phyloP scores from a whole-genome alignment of 2,797 vertebrate species.

The Pristis pectinata region DNA sequence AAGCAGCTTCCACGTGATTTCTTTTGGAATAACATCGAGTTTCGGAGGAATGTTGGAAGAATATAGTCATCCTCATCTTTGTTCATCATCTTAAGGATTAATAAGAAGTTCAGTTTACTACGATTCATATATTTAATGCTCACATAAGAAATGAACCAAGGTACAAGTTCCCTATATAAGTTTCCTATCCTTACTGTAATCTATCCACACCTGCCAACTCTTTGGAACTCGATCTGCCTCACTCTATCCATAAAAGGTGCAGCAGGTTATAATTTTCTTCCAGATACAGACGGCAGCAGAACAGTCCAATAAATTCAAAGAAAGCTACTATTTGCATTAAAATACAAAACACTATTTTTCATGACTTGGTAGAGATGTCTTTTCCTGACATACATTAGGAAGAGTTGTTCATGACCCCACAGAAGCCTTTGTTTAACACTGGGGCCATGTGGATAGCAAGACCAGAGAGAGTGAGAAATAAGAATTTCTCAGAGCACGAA shows the following conservation, averaged over 20 bases:
- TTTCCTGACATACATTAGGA: background rate
- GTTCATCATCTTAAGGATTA: constrained; percentile 13
- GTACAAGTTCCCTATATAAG: background rate
- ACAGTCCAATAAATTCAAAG: background rate
- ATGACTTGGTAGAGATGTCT: background rate
- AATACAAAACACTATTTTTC: background rate
- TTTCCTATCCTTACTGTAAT: background rate
- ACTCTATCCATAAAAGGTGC: background rate
- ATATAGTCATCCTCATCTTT: constrained; percentile 53
- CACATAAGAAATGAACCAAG: background rate
- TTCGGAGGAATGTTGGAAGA: constrained; percentile 67
- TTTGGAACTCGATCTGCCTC: background rate
- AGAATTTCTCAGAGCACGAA: background rate
- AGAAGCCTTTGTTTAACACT: background rate
- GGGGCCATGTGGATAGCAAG: background rate
- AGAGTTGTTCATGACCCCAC: background rate
- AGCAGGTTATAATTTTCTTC: background rate
- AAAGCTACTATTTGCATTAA: background rate
- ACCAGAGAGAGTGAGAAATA: background rate
- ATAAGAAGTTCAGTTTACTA: background rate
- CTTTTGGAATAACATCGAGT: constrained; percentile 77
- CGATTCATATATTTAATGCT: background rate
- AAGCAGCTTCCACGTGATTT: constrained; percentile 61
- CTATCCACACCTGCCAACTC: background rate
- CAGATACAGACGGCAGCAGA: background rate